Conservation (phyloP, 1,140 invertebrate species). For the Megalopta genalis region DNA sequence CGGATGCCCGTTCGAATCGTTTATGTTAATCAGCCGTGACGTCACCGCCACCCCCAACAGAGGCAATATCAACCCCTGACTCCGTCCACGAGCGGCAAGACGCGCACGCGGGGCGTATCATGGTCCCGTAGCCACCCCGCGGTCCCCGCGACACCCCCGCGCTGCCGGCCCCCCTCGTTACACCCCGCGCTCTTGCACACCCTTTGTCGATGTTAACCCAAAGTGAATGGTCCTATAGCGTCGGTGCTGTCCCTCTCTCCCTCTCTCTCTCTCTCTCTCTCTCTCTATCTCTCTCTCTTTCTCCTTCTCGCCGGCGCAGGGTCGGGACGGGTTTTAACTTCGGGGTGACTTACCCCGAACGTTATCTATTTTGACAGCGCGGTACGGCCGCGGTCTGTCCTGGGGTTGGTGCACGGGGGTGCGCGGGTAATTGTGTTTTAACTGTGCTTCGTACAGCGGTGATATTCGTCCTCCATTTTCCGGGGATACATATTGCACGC, state of each 20-base stretch:
- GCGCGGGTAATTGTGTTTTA: constrained; percentile 75
- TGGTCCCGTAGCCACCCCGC: constrained; percentile 42
- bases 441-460: constrained; percentile 60
- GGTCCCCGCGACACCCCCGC: no score
- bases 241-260: constrained; percentile 40
- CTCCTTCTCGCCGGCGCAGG: background rate
- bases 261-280: constrained; percentile 16
- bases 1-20: constrained; percentile 44
- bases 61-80: constrained; percentile 60
- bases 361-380: constrained; percentile 81
- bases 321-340: constrained; percentile 77
- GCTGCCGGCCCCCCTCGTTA: constrained; percentile 33
- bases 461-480: constrained; percentile 25
- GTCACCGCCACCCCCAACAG: constrained; percentile 53
- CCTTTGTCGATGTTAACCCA: constrained; percentile 75
- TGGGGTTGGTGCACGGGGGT: constrained; percentile 62
- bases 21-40: constrained; percentile 69
- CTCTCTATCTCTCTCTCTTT: constrained; percentile 32
- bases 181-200: constrained; percentile 53
- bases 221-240: constrained; percentile 73
- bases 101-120: constrained; percentile 58
- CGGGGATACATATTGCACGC: background rate
- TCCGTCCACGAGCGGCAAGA: constrained; percentile 44
- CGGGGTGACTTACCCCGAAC: constrained; percentile 76
- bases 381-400: constrained; percentile 76